These are phyloP conservation scores for Poecilia velifera DNA, from an alignment of 2,797 vertebrate species.

Conservation along the genomic window DNA sequence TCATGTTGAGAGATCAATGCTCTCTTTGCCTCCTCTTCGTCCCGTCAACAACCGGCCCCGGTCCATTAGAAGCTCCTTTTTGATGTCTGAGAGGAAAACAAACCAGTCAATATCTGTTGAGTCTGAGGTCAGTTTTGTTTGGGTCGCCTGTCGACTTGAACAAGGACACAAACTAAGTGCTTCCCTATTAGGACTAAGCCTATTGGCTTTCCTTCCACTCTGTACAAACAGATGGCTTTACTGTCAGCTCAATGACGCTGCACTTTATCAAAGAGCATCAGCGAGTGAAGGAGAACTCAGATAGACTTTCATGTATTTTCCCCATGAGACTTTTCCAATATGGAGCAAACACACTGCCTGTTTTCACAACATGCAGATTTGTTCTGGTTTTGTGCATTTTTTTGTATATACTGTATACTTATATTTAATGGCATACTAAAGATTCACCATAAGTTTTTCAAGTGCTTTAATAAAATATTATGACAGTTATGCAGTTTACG, in stretches of 20 bases:
- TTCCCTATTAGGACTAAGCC: constrained; percentile 39
- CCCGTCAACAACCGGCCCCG: background rate
- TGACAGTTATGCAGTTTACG: background rate
- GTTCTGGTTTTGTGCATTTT: background rate
- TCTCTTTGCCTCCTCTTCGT: background rate
- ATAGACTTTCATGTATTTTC: background rate
- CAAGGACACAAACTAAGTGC: constrained; percentile 16
- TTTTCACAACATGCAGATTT: background rate
- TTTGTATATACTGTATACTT: background rate
- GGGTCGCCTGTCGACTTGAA: background rate
- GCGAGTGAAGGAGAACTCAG: background rate
- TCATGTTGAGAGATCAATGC: background rate
- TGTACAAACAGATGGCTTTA: constrained; percentile 16
- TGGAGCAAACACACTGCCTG: background rate
- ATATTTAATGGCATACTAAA: background rate
- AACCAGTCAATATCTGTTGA: background rate
- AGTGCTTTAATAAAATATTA: background rate
- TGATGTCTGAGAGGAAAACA: background rate
- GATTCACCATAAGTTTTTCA: background rate
- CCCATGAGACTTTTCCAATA: background rate
- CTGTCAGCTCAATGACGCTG: constrained; percentile 9
- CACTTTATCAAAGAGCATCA: constrained; percentile 8
- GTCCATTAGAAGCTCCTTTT: background rate
- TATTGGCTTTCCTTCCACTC: constrained; percentile 26
- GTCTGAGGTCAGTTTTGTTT: background rate